Evolutionary conservation across 1,140 invertebrate genomes (phyloP).

Genomic region (Andrena cerasifolii): DNA sequence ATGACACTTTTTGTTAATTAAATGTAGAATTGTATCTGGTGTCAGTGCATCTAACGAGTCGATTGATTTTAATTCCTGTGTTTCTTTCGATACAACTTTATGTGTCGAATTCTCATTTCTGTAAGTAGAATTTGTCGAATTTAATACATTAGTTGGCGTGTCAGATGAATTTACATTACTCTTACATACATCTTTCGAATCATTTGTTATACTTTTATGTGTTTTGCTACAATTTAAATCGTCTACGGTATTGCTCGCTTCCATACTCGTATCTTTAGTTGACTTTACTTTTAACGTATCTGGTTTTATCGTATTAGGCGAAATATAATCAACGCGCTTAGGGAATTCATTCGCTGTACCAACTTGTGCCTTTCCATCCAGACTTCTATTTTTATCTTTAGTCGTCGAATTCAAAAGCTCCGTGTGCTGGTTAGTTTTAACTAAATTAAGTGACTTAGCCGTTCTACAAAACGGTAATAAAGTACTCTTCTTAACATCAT

Average conservation of each 20-base stretch:
- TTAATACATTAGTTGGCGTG: background rate
- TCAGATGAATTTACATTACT: background rate
- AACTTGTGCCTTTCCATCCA: slow-evolving; percentile 12
- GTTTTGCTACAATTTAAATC: background rate
- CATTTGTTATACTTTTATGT: background rate
- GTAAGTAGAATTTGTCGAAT: slow-evolving; percentile 6
- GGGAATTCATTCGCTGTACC: slow-evolving; percentile 6
- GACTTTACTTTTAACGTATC: slow-evolving; percentile 13
- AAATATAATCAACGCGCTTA: slow-evolving; percentile 23
- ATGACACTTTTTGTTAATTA: slow-evolving; percentile 74
- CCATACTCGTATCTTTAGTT: background rate
- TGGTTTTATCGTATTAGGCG: background rate
- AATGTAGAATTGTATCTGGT: slow-evolving; percentile 75
- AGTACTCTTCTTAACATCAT: slow-evolving; percentile 67
- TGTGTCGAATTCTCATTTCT: slow-evolving; percentile 13
- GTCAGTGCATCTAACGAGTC: slow-evolving; percentile 69
- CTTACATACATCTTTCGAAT: background rate
- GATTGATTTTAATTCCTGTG: slow-evolving; percentile 43
- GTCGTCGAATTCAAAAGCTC: slow-evolving; percentile 28
- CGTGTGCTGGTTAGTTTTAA: slow-evolving; percentile 28
- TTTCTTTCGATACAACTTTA: slow-evolving; percentile 21
- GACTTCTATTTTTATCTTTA: slow-evolving; percentile 28
- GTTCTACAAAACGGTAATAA: slow-evolving; percentile 60
- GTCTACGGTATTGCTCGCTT: background rate
- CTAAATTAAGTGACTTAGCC: slow-evolving; percentile 51